A percentile compares a stretch with the other conserved stretches of the same genome.
Conservation (phyloP, 2,797 vertebrate species). For the Cuculus canorus region DNA sequence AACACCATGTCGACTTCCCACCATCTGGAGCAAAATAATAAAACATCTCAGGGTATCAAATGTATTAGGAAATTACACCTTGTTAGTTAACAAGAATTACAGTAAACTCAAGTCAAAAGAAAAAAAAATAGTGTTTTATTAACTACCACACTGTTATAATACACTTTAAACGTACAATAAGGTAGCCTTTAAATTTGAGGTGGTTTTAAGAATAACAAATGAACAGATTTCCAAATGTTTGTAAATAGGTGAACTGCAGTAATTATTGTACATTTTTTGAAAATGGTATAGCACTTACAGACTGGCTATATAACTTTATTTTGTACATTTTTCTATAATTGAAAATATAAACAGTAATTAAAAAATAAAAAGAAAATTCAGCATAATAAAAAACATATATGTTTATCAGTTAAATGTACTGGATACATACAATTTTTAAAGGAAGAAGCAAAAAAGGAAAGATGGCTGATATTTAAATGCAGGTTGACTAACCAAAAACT, state of each 20-base stretch:
- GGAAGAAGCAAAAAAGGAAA: conserved; percentile 83
- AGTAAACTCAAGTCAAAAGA: conserved; percentile 83
- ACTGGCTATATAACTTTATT: conserved; percentile 84
- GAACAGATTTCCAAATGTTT: conserved; percentile 83
- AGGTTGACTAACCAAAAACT: conserved; percentile 82
- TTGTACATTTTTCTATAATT: conserved; percentile 86
- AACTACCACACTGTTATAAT: conserved; percentile 87
- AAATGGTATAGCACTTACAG: conserved; percentile 85
- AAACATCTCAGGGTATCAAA: background rate
- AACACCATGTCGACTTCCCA: background rate
- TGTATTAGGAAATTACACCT: background rate
- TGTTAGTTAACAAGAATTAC: conserved; percentile 71
- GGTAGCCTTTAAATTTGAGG: conserved; percentile 85
- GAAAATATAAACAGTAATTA: conserved; percentile 90
- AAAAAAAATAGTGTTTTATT: conserved; percentile 90
- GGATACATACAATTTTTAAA: conserved; percentile 87
- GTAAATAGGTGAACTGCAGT: conserved; percentile 84
- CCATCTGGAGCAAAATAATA: background rate
- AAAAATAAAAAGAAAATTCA: conserved; percentile 87
- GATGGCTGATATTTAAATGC: conserved; percentile 85
- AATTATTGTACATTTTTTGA: conserved; percentile 81
- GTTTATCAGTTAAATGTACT: conserved; percentile 86
- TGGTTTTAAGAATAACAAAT: conserved; percentile 85
- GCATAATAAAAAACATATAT: conserved; percentile 86
- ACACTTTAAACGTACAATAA: conserved; percentile 89